Evolutionary conservation across 2,113 vertebrate species (phyloP), one percentile per base, ranked within the genome.

Genomic region (Phaethornis superciliosus): DNA sequence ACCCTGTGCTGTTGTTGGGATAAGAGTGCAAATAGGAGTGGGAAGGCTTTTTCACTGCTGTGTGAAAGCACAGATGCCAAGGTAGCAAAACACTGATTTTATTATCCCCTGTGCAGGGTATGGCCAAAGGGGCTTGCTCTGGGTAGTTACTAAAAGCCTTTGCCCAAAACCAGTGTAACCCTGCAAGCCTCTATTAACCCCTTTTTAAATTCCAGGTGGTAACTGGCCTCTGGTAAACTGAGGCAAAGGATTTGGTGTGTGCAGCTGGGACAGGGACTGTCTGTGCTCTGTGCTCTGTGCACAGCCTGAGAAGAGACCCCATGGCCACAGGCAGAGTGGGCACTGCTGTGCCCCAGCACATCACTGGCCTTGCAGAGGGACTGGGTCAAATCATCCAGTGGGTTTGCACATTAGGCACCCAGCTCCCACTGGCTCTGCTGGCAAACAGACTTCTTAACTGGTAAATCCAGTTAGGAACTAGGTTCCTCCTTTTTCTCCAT

Each of bases 301-400:
- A 2, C 4, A 19, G 37, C 37, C 55, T 28, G 42, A 62, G 33
- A n/a, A 60, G 40, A 58, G 47, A 15, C 7, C 40, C 58, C 32
- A 1, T 1, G 3, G 44, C 54, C 4, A 0, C 9, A 0, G 0
- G 3, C 22, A 1, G 19, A 1, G 46, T 16, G n/a, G 13, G 27
- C 19, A 3, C 30, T 4, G 22, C 65, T 55, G 72, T 4, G 0
- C 15, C 27, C 42, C 4, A 3, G 51, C 4, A 5, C 40, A 1
- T 13, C 7, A 0, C 64, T 30, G n/a, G 16, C 70, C 46, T 35
- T 23, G 17, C 18, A 11, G 7, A 12, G 16, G 28, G 4, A 15
- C 15, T 6, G 4, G 65, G 32, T 2, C 75, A 52, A 27, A 81
- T 2, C 15, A 9, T 9, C 14, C 65, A 21, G 4, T 0, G 0